Base-by-base conservation (phyloP, 64 coral and sea anemone species). In the Dendronephthya gigantea region DNA sequence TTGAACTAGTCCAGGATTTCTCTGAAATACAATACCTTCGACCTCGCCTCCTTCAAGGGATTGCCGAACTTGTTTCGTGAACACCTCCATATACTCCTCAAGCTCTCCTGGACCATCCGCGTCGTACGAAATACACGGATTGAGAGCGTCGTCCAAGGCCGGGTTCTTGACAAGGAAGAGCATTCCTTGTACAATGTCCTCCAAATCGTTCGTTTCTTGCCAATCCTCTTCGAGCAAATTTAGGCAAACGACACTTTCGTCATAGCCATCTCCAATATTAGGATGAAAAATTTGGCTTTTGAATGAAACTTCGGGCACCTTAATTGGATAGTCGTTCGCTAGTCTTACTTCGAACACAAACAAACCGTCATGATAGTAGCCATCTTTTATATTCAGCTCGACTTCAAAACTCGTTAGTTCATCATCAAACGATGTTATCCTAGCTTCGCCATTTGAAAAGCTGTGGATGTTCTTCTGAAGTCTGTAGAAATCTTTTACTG, bases 361-460 rank as follows among this genome's bases (percentile, higher is more conserved):
- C 12, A 34, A 36, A 15, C 32, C 72, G 29, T 39, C 72, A 11
- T 79, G 34, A 29, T 79, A 79, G 36, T 79, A 79, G 36, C 72
- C 72, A 34, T 79, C 72, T 39, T 79, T 79, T 79, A 79, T 79
- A 19, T 79, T 79, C 72, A 79, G 29, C 32, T 79, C 72, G 36
- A 79, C 32, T 39, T 36, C 32, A 34, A 79, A 36, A 9, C 72
- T 36, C 0, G 25, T 15, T 39, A 79, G 36, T 36, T 79, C 72
- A 34, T 79, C 72, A 34, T 79, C 72, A 79, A 34, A 79, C 30
- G 19, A 19, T 8, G 36, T 19, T 8, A 79, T 9, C 32, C 29
- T 79, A 0, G 72, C 72, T 19, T 79, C 72, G 36, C 29, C 72
- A 34, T 79, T 79, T 79, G 72, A 36, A 19, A 79, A 79, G 31